phyloP scores from a whole-genome alignment of 2,888 invertebrate species.

The Drosophila macrothrix region DNA sequence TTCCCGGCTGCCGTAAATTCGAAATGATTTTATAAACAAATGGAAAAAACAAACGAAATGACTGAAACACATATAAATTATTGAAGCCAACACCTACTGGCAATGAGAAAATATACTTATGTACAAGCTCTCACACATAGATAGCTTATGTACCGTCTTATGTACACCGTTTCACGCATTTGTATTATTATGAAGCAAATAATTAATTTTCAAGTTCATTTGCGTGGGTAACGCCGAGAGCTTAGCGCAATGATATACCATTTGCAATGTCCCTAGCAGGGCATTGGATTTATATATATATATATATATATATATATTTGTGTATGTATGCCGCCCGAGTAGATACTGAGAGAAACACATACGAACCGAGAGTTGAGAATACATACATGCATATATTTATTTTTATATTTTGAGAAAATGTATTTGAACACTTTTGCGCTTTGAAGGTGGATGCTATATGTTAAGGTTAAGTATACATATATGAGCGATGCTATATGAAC shows the following conservation, averaged over 20 bases:
- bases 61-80: slow-evolving; percentile 60
- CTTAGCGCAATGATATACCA: slow-evolving; percentile 14
- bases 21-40: slow-evolving; percentile 73
- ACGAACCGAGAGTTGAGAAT: slow-evolving; percentile 11
- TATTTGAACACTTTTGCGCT: slow-evolving; percentile 60
- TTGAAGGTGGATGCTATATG: slow-evolving; percentile 78
- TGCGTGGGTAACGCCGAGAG: slow-evolving; percentile 62
- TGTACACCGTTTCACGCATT: slow-evolving; percentile 9
- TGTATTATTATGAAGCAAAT: slow-evolving; percentile 62
- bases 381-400: slow-evolving; percentile 62
- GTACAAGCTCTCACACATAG: slow-evolving; percentile 19
- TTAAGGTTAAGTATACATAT: slow-evolving; percentile 76
- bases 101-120: slow-evolving; percentile 50
- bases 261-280: slow-evolving; percentile 56
- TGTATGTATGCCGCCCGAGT: slow-evolving; percentile 6
- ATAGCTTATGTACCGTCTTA: slow-evolving; percentile 16
- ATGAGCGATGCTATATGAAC: slow-evolving; percentile 45
- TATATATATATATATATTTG: neutral
- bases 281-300: slow-evolving; percentile 26
- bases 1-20: slow-evolving; percentile 44
- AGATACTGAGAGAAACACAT: slow-evolving; percentile 39
- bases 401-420: slow-evolving; percentile 77
- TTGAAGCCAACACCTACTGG: slow-evolving; percentile 62
- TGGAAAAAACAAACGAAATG: slow-evolving; percentile 52
- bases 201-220: slow-evolving; percentile 78